A percentile compares a stretch with the other conserved stretches of the same genome.
Evolutionary conservation across 2,888 invertebrate species (phyloP).

Genomic region (Mesoligia furuncula): DNA sequence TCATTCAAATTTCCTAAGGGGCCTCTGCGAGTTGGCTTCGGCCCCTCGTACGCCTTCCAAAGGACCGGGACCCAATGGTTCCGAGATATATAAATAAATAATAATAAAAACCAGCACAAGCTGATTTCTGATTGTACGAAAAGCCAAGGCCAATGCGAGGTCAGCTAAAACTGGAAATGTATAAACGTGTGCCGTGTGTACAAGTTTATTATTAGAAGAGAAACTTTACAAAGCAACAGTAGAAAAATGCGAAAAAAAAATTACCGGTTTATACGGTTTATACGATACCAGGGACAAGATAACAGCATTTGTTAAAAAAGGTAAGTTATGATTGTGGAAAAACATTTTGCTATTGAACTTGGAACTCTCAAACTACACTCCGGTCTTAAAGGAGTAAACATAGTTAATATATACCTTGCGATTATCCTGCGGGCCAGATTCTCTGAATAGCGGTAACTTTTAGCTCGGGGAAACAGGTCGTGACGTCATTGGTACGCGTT

Average conservation of each 20-base stretch:
- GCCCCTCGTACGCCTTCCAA: no score
- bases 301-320: conserved; percentile 48
- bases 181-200: no score
- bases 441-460: conserved; percentile 11
- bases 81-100: no score
- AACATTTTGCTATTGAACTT: conserved; percentile 28
- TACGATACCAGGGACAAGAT: conserved; percentile 35
- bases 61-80: no score
- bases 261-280: conserved; percentile 50
- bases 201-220: not conserved
- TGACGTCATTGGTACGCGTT: conserved; percentile 16
- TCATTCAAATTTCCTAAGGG: no score
- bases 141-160: no score
- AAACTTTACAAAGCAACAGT: not conserved
- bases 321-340: conserved; percentile 51
- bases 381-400: not conserved
- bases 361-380: conserved; percentile 26
- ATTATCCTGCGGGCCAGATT: conserved; percentile 26
- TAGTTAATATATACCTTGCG: conserved; percentile 24
- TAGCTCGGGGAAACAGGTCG: conserved; percentile 16
- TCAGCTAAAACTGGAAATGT: no score
- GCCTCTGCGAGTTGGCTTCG: no score
- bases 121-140: no score
- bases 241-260: conserved; percentile 1
- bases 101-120: no score